phyloP scores from a whole-genome alignment of 2,113 vertebrate genomes.

The Ochotona curzoniae region DNA sequence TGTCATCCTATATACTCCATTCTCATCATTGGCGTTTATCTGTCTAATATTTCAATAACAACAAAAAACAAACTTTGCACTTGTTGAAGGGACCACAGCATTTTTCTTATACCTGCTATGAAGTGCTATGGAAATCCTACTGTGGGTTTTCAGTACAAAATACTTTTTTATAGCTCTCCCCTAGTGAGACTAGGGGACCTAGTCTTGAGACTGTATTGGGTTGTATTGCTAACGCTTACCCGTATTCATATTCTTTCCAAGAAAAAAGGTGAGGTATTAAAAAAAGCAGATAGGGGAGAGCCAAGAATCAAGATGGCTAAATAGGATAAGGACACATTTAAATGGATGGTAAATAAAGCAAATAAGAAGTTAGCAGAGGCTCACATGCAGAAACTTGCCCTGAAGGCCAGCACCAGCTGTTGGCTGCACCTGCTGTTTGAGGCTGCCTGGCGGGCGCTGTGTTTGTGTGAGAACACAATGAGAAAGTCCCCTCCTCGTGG shows the following conservation, averaged over 20 bases:
- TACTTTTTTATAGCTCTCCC: background rate
- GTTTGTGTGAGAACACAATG: background rate
- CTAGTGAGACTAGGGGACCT: background rate
- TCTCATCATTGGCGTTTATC: background rate
- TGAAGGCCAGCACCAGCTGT: background rate
- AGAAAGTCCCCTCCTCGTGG: background rate
- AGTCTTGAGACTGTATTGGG: background rate
- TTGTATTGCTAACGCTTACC: background rate
- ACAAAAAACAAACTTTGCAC: background rate
- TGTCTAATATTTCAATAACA: background rate
- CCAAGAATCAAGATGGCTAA: too few relatives aligned
- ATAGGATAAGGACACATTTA: too few relatives aligned
- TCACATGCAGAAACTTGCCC: background rate
- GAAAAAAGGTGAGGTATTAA: background rate
- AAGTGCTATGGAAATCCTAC: background rate
- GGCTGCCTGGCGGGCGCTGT: too few relatives aligned
- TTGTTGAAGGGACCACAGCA: background rate
- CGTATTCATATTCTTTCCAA: background rate
- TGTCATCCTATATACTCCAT: background rate
- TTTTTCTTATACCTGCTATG: background rate
- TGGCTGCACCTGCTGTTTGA: background rate
- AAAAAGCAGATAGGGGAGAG: background rate
- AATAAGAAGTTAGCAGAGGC: rapidly evolving
- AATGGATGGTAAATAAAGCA: too few relatives aligned
- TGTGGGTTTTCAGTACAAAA: background rate